Base-by-base conservation (phyloP, 92 coral and sea anemone species). In the Phymanthus crucifer region DNA sequence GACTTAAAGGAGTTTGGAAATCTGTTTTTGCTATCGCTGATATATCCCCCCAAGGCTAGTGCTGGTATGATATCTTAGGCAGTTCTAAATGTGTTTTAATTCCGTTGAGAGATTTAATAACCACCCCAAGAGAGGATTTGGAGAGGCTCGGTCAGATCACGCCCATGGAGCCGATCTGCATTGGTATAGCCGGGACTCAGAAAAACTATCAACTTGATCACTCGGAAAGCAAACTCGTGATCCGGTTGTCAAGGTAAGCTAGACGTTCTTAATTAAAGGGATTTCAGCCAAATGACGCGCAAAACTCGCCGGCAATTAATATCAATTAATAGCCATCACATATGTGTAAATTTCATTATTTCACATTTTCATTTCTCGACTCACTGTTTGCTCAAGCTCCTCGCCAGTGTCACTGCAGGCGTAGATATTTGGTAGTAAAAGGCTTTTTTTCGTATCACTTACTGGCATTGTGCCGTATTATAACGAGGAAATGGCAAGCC, bases 321-420 rank as follows among this genome's bases (percentile, higher is more conserved):
- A 80, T 87, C 99, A 96, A 96, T 96, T 96, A 96, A 91, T 86
- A 85, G 78, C 91, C 92, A 96, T 91, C 91, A 92, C 90, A 85
- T 90, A 89, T 96, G 99, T 96, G 99, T 96, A 93, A 96, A 96
- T 96, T 96, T 96, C 97, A 96, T 95, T 95, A 95, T 89, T 89
- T 82, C 83, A 76, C 85, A 73, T 90, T 93, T 89, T 87, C 89
- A 67, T 78, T 83, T 71, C 84, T 85, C 71, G 80, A 27, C 71
- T 27, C 21, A 32, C 37, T 90, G 83, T 93, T 93, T 92, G 92
- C 81, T 74, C 83, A 78, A 79, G 73, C 19, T 58, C 67, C 71
- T 72, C 33, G 79, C 81, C 66, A 87, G 70, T 84, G 79, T 64
- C 89, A 78, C 82, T n/a, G 68, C 38, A 19, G 47, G 72, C 19